Percentiles rank a stretch among this genome's conserved stretches.
Conservation (phyloP, 2,113 vertebrate genomes). For the Heterochromis multidens region DNA sequence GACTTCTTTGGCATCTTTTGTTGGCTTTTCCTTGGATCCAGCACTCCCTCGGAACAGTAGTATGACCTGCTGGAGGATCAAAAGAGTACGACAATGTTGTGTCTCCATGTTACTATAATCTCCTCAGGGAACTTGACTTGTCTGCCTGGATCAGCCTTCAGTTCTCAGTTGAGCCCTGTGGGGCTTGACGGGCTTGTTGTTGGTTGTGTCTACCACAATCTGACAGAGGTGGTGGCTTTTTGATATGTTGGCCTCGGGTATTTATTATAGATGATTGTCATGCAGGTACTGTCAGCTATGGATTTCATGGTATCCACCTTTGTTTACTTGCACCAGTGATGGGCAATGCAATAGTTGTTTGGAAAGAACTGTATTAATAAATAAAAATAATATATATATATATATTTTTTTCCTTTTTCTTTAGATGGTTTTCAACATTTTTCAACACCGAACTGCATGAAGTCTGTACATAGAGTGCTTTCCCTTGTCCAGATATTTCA, state of each 20-base stretch:
- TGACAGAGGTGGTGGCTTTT: neutral
- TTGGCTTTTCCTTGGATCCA: neutral
- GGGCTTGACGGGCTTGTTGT: neutral
- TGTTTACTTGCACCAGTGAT: neutral
- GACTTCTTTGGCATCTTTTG: neutral
- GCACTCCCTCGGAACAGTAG: neutral
- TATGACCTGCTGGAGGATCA: neutral
- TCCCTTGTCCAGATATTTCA: conserved; percentile 19
- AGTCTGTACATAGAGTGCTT: neutral
- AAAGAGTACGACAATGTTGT: neutral
- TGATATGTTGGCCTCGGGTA: neutral
- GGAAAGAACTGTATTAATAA: neutral
- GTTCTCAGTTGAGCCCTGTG: neutral
- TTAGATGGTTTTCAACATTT: neutral
- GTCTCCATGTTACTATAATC: neutral
- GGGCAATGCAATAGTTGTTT: neutral
- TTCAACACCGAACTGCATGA: neutral
- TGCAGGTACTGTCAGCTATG: neutral
- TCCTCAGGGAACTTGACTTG: neutral
- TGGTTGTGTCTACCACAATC: neutral
- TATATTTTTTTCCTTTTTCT: neutral
- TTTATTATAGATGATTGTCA: neutral
- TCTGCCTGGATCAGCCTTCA: neutral
- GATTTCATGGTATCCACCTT: neutral
- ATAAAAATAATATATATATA: neutral